Base-by-base conservation (phyloP, 2,113 vertebrate species). In the Chaetorhynchus papuensis region DNA sequence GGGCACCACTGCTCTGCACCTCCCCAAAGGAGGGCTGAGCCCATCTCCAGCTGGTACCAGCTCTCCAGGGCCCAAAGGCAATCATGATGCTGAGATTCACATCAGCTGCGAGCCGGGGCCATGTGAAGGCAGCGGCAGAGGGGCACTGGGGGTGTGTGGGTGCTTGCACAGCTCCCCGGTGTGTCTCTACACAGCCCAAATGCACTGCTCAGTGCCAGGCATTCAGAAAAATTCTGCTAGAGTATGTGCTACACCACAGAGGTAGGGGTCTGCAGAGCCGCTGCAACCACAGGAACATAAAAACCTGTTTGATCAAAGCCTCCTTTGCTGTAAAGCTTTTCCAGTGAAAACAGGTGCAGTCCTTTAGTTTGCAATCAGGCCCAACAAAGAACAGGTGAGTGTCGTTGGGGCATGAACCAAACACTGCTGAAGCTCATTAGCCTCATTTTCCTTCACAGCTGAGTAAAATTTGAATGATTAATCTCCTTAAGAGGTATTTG, bases 351-450 rank as follows among this genome's bases (percentile, higher is more conserved):
- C 39, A 31, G 64, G 44, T 26, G 33, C 3, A 80, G 14, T 3
- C 41, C n/a, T 42, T 33, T 3, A 13, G 49, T 12, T 68, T 37
- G 18, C n/a, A 31, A n/a, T 24, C 27, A 64, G 54, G 35, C 53
- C 53, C 41, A 61, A 28, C 2, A 2, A 70, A 41, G 64, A 47
- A 57, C 19, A 61, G 49, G 12, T 45, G 17, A 50, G 54, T 35
- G 17, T n/a, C 0, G 0, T 2, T 22, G 24, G 54, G 64, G 2
- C 31, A 49, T 2, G 7, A 64, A 45, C 4, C 28, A 41, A 50
- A 23, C 12, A 15, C 45, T 28, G 47, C n/a, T 74, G 10, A 33
- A 59, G 9, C 33, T 87, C 3, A 0, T 63, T 42, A 37, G 30
- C 17, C 52, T 85, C 7, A 0, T 59, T 35, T 49, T 49, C 33